Conservation (phyloP, 2,888 invertebrate genomes). For the Lacanobia oleracea region DNA sequence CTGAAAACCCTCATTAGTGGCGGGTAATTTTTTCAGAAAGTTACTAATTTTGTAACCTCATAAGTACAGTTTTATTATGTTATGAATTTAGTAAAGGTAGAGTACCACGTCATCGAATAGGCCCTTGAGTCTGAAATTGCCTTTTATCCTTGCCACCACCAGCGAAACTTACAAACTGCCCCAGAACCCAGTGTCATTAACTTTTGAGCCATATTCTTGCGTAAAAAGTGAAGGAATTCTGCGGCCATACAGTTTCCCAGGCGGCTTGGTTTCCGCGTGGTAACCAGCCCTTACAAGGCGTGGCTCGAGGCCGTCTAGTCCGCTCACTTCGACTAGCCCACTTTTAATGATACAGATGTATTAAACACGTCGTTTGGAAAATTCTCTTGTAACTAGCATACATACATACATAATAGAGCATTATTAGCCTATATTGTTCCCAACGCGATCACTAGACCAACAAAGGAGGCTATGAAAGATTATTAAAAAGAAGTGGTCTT, state of each 20-base stretch:
- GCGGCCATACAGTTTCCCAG: conserved; percentile 53
- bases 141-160: neutral
- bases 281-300: conserved; percentile 72
- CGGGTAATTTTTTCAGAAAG: no score
- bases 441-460: neutral
- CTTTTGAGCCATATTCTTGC: conserved; percentile 37
- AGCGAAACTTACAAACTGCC: conserved; percentile 15
- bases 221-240: conserved; percentile 44
- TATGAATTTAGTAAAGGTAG: neutral
- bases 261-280: conserved; percentile 76
- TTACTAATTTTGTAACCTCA: no score
- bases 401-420: neutral
- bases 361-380: conserved; percentile 63
- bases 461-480: no score
- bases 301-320: conserved; percentile 77
- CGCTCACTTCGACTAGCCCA: conserved; percentile 74
- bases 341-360: conserved; percentile 54
- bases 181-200: conserved; percentile 28
- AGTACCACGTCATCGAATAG: no score
- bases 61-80: neutral
- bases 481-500: no score
- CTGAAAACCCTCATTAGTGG: no score
- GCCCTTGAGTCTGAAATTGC: neutral
- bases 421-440: neutral
- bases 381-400: conserved; percentile 21